phyloP scores from a whole-genome alignment of 35 echinoderm and acorn worm genomes.

The Anneissia japonica region DNA sequence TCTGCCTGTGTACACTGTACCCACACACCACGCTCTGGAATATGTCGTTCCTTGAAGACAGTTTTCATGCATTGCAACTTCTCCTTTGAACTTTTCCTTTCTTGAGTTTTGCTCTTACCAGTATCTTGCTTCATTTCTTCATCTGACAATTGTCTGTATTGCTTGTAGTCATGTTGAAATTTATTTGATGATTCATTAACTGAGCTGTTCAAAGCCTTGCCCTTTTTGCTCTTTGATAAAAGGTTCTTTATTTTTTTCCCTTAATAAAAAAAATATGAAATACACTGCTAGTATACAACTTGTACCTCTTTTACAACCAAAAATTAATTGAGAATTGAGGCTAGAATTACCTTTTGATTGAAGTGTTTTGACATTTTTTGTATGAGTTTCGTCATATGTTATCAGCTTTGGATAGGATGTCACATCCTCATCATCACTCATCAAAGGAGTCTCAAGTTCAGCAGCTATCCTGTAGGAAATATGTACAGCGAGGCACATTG shows the following conservation, averaged over 20 bases:
- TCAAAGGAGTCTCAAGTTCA: neutral
- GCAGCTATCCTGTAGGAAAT: neutral
- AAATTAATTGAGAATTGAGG: too few relatives aligned
- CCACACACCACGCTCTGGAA: slow-evolving; percentile 60
- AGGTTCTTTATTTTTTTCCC: too few relatives aligned
- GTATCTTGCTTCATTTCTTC: neutral
- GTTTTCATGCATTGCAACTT: neutral
- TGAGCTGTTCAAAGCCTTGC: neutral
- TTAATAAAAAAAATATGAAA: too few relatives aligned
- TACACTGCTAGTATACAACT: too few relatives aligned
- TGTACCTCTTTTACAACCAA: too few relatives aligned
- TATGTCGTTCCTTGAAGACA: slow-evolving; percentile 44
- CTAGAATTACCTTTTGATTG: neutral
- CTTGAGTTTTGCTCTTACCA: neutral
- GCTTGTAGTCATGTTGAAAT: neutral
- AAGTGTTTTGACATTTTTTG: neutral
- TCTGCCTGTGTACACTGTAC: slow-evolving; percentile 65
- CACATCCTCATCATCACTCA: neutral
- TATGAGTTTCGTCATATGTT: neutral
- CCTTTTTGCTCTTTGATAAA: neutral
- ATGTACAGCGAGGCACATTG: too few relatives aligned
- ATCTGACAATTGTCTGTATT: too few relatives aligned
- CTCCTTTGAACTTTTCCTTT: neutral
- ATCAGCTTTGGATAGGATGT: neutral
- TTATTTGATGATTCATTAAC: too few relatives aligned